These are phyloP conservation scores for Echiichthys vipera DNA, from an alignment of 2,797 vertebrate species.

Conservation along the genomic window DNA sequence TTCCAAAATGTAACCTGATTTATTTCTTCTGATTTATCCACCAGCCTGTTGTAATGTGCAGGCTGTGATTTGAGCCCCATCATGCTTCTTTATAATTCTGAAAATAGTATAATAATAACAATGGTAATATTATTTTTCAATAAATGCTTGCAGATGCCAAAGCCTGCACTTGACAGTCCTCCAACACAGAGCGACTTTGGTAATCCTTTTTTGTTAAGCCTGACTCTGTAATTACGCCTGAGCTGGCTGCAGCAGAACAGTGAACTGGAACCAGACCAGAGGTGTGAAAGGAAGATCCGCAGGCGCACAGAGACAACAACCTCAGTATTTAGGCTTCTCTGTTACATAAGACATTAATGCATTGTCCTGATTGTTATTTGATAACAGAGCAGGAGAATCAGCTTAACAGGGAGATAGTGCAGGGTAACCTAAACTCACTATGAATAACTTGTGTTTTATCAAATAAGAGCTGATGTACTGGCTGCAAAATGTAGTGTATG, in stretches of 20 bases:
- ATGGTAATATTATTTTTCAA: neutral
- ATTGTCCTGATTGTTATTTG: constrained; percentile 70
- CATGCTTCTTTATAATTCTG: neutral
- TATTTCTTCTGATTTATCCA: neutral
- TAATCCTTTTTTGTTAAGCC: constrained; percentile 66
- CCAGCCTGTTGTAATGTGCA: neutral
- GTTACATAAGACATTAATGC: constrained; percentile 67
- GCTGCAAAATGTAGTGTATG: neutral
- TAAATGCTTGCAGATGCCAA: constrained; percentile 12
- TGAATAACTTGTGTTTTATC: neutral
- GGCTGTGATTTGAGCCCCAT: neutral
- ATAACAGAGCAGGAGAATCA: constrained; percentile 52
- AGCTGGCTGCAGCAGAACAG: constrained; percentile 55
- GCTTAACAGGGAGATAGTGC: constrained; percentile 6
- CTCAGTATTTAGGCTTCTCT: constrained; percentile 71
- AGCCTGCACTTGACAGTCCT: constrained; percentile 17
- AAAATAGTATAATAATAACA: neutral
- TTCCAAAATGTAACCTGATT: neutral
- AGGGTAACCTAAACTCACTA: neutral
- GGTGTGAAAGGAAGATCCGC: constrained; percentile 69
- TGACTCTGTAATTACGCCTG: constrained; percentile 65
- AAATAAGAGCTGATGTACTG: neutral
- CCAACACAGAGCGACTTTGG: constrained; percentile 32
- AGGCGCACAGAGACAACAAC: constrained; percentile 56
- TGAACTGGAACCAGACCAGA: constrained; percentile 69